phyloP scores from a whole-genome alignment of 2,888 invertebrate genomes.

The Eupeodes latifasciatus region DNA sequence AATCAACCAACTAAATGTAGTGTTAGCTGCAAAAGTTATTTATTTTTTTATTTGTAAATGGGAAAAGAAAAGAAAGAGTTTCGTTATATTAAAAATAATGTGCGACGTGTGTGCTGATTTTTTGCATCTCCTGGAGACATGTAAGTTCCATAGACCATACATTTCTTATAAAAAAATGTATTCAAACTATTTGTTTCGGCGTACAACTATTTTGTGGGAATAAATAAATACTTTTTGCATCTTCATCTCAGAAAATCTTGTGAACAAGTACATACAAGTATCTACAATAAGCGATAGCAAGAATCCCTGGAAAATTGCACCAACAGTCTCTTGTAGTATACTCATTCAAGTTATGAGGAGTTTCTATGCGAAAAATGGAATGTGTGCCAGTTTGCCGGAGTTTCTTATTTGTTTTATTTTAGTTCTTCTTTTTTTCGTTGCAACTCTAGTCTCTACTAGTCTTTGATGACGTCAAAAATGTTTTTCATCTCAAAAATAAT shows the following conservation, averaged over 20 bases:
- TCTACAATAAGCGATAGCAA: background rate
- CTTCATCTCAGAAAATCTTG: background rate
- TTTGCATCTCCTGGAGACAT: slow-evolving; percentile 94
- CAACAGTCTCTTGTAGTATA: slow-evolving; percentile 24
- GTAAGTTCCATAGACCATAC: slow-evolving; percentile 86
- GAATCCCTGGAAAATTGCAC: slow-evolving; percentile 16
- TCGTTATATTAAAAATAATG: slow-evolving; percentile 85
- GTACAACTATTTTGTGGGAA: background rate
- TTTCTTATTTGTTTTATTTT: slow-evolving; percentile 10
- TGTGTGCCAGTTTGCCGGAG: slow-evolving; percentile 43
- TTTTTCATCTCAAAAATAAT: background rate
- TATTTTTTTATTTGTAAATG: slow-evolving; percentile 70
- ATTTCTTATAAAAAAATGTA: background rate
- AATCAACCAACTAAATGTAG: slow-evolving; percentile 59
- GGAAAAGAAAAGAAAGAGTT: slow-evolving; percentile 70
- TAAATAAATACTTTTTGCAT: background rate
- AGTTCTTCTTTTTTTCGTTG: no score
- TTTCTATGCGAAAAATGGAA: slow-evolving; percentile 34
- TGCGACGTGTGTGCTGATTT: slow-evolving; percentile 98
- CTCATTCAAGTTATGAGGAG: slow-evolving; percentile 43
- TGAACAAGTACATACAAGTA: background rate
- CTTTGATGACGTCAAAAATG: slow-evolving; percentile 27
- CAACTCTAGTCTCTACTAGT: background rate
- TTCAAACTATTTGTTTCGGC: background rate
- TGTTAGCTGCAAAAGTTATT: slow-evolving; percentile 61